Conservation (phyloP, 2,797 vertebrate genomes). For the Cebuella pygmaea region DNA sequence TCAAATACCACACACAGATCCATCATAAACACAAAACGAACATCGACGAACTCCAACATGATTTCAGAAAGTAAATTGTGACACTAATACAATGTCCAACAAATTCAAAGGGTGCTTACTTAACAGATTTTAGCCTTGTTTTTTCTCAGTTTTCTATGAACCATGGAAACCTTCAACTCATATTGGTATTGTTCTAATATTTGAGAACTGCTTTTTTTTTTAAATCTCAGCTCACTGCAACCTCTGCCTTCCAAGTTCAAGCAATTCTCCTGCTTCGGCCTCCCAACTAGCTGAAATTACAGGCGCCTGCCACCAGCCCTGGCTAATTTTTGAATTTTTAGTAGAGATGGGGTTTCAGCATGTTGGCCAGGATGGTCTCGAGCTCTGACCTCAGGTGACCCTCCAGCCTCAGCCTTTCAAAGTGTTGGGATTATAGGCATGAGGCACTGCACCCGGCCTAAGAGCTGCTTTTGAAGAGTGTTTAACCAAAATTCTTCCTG, state of each 20-base stretch:
- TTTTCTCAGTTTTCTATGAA: neutral
- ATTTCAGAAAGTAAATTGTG: neutral
- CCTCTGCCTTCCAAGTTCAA: neutral
- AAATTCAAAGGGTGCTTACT: neutral
- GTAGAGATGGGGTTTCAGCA: neutral
- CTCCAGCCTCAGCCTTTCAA: neutral
- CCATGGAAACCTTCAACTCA: neutral
- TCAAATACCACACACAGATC: neutral
- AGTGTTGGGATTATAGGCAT: neutral
- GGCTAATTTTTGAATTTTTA: neutral
- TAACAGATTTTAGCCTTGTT: neutral
- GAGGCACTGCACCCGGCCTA: neutral
- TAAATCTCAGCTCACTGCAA: neutral
- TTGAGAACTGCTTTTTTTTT: neutral
- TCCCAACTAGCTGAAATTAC: neutral
- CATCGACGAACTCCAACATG: neutral
- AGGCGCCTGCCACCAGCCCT: neutral
- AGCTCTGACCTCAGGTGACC: neutral
- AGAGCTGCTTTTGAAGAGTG: neutral
- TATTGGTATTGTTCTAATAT: neutral
- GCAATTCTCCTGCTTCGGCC: neutral
- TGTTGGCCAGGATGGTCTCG: neutral
- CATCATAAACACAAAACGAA: neutral
- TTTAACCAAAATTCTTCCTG: neutral
- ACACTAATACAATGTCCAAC: neutral